Percentiles rank a stretch among this genome's conserved stretches.
phyloP scores from a whole-genome alignment of 2,888 invertebrate genomes.

The Limnephilus rhombicus region DNA sequence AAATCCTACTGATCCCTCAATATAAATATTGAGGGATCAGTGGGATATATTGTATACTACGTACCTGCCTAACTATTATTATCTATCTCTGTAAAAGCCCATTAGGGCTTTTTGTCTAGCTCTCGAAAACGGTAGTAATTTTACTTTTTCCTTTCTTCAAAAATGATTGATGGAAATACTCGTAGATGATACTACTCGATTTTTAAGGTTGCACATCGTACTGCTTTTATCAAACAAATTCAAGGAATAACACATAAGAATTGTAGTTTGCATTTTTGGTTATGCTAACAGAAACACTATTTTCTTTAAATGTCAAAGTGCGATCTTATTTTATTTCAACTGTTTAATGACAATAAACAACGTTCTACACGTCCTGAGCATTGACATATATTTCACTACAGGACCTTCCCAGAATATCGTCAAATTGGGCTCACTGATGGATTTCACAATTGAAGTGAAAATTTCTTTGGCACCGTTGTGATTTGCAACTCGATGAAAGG shows the following conservation, averaged over 20 bases:
- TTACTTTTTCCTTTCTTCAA: too few species aligned
- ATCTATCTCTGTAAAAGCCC: too few species aligned
- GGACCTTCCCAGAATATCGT: background rate
- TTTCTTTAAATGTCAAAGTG: background rate
- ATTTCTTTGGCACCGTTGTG: too few species aligned
- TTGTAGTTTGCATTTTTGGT: background rate
- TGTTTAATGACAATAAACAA: background rate
- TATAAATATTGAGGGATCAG: too few species aligned
- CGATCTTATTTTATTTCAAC: background rate
- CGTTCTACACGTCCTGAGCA: background rate
- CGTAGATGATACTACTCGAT: background rate
- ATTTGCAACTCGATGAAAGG: too few species aligned
- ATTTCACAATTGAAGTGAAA: too few species aligned
- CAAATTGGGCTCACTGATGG: background rate
- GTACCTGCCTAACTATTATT: too few species aligned
- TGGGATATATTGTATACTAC: too few species aligned
- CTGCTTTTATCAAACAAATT: background rate
- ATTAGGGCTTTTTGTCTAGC: too few species aligned
- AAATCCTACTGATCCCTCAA: too few species aligned
- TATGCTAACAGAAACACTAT: background rate
- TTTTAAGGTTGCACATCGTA: background rate
- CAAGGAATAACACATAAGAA: background rate
- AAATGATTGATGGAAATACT: background rate
- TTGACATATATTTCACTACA: background rate
- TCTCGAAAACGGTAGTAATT: too few species aligned